A percentile compares a stretch with the other conserved stretches of the same genome.
Conservation (phyloP, 2,888 invertebrate species). For the Volucella inflata region DNA sequence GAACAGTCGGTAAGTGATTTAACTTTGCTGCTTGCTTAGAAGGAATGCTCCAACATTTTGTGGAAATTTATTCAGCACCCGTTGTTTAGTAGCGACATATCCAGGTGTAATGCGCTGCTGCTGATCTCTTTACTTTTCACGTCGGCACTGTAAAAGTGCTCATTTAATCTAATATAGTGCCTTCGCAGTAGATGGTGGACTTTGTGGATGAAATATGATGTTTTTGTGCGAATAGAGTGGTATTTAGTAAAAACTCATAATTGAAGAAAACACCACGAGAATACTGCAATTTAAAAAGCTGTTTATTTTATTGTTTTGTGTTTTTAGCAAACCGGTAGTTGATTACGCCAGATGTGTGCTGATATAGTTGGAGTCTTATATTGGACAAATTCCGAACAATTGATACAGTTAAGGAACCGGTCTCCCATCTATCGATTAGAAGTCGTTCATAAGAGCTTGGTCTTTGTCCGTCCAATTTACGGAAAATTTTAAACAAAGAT, state of each 20-base stretch:
- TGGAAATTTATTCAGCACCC: constrained; percentile 55
- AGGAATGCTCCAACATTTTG: constrained; percentile 43
- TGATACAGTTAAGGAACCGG: too few relatives aligned
- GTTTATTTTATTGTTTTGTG: too few relatives aligned
- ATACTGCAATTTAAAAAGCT: too few relatives aligned
- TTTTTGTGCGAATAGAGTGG: neutral
- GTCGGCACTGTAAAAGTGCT: neutral
- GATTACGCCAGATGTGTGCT: too few relatives aligned
- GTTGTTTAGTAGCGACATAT: constrained; percentile 39
- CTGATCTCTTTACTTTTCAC: constrained; percentile 3
- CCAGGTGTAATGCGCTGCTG: constrained; percentile 29
- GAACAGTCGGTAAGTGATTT: constrained; percentile 49
- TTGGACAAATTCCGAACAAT: too few relatives aligned
- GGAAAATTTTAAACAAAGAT: too few relatives aligned
- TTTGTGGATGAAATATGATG: constrained; percentile 20
- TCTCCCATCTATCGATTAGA: too few relatives aligned
- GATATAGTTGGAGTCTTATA: too few relatives aligned
- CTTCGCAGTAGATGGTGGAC: neutral
- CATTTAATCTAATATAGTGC: constrained; percentile 49
- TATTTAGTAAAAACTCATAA: constrained; percentile 6
- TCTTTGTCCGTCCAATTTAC: too few relatives aligned
- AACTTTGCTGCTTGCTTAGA: constrained; percentile 36
- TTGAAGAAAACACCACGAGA: neutral
- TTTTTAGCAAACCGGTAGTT: too few relatives aligned
- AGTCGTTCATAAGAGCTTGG: too few relatives aligned